These are phyloP conservation scores for Micrasema longulum DNA, from an alignment of 1,140 invertebrate species.

Conservation along the genomic window DNA sequence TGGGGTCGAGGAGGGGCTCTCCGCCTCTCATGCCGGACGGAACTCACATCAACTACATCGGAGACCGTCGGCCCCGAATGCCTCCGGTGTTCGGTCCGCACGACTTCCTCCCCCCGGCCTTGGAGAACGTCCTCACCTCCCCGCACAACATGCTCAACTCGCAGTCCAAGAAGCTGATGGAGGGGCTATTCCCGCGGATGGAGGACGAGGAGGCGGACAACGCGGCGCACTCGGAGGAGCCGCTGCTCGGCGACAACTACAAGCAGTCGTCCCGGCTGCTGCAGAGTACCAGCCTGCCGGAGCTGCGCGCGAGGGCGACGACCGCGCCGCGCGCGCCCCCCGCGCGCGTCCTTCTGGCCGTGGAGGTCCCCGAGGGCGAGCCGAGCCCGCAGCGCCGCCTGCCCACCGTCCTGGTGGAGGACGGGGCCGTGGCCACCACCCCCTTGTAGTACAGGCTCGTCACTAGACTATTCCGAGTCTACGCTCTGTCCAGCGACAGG, in stretches of 20 bases:
- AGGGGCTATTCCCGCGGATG: conserved; percentile 27
- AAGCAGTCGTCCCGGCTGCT: conserved; percentile 60
- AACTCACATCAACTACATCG: conserved; percentile 73
- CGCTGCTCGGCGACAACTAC: conserved; percentile 61
- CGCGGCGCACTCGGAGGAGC: conserved; percentile 62
- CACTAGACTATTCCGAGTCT: conserved; percentile 64
- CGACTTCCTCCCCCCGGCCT: conserved; percentile 59
- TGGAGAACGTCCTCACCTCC: conserved; percentile 49
- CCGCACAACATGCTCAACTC: conserved; percentile 41
- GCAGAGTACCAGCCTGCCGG: conserved; percentile 67
- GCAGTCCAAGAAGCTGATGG: conserved; percentile 37
- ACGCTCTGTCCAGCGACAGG: conserved; percentile 59
- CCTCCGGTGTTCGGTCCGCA: conserved; percentile 53
- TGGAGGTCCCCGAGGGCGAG: conserved; percentile 58
- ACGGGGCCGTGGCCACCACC: conserved; percentile 50
- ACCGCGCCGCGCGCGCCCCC: conserved; percentile 3
- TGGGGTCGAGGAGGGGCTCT: conserved; percentile 62
- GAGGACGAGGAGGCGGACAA: conserved; percentile 56
- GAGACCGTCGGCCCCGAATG: conserved; percentile 62
- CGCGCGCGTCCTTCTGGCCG: conserved; percentile 60
- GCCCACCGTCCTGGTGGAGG: conserved; percentile 12
- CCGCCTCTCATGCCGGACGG: conserved; percentile 63
- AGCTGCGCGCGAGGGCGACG: conserved; percentile 60
- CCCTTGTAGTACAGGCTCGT: conserved; percentile 67
- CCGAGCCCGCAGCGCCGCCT: conserved; percentile 55